A percentile compares a stretch with the other conserved stretches of the same genome.
Evolutionary conservation across 2,113 vertebrate species (phyloP).

Genomic region (Leptobrachium leishanense): DNA sequence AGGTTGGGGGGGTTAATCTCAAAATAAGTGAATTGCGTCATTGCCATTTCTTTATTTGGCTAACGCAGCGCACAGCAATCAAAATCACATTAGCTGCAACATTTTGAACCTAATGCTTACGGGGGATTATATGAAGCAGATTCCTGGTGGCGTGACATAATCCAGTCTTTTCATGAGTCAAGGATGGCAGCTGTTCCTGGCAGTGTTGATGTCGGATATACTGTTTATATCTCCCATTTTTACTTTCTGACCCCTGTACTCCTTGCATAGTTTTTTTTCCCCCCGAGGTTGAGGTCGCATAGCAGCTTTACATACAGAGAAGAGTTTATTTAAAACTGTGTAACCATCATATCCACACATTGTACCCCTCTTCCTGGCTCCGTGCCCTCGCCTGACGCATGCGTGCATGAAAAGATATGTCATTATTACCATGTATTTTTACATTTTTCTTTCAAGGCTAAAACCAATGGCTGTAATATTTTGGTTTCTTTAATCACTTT

Average conservation of each 20-base stretch:
- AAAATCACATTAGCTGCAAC: slow-evolving; percentile 30
- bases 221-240: slow-evolving; percentile 48
- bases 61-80: slow-evolving; percentile 19
- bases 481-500: background rate
- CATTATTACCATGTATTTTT: background rate
- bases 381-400: background rate
- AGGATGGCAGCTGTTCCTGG: slow-evolving; percentile 45
- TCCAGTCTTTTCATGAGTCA: slow-evolving; percentile 30
- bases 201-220: slow-evolving; percentile 44
- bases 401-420: background rate
- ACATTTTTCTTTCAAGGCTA: background rate
- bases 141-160: slow-evolving; percentile 42
- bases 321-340: slow-evolving; percentile 36
- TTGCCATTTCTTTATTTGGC: slow-evolving; percentile 17
- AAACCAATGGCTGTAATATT: background rate
- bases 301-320: slow-evolving; percentile 39
- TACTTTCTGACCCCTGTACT: slow-evolving; percentile 40
- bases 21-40: background rate
- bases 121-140: slow-evolving; percentile 32
- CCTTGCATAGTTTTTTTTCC: slow-evolving; percentile 27
- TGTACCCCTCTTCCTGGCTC: slow-evolving; percentile 30
- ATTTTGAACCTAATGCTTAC: slow-evolving; percentile 18
- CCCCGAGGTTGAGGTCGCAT: slow-evolving; percentile 23
- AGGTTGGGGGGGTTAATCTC: too few relatives aligned
- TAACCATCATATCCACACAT: slow-evolving; percentile 11